phyloP scores from a whole-genome alignment of 2,888 invertebrate genomes.

The Calameuta pallipes region DNA sequence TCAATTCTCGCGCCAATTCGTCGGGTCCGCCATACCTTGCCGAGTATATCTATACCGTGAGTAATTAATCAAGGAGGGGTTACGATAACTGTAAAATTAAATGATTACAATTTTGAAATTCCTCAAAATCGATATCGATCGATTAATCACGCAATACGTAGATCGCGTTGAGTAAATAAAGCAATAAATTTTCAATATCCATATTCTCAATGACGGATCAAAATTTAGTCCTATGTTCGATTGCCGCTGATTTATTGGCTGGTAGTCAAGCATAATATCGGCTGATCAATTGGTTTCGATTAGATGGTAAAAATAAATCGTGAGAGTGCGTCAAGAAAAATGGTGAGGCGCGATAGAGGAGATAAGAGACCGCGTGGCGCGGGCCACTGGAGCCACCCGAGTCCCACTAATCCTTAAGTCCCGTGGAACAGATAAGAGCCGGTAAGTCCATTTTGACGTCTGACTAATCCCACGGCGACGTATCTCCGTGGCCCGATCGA shows the following conservation, averaged over 20 bases:
- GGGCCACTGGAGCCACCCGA: neutral
- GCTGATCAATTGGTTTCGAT: neutral
- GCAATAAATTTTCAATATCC: neutral
- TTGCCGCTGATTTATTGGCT: neutral
- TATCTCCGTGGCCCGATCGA: constrained; percentile 39
- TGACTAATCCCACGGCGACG: constrained; percentile 37
- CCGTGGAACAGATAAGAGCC: constrained; percentile 30
- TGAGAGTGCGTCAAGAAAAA: constrained; percentile 5
- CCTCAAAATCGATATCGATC: neutral
- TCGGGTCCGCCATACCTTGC: neutral
- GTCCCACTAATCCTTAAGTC: constrained; percentile 1
- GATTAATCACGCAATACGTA: neutral
- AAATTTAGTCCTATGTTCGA: neutral
- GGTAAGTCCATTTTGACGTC: constrained; percentile 39
- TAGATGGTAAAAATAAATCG: neutral
- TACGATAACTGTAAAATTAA: neutral
- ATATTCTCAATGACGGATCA: neutral
- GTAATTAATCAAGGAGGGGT: neutral
- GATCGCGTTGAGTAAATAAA: neutral
- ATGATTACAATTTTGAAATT: neutral
- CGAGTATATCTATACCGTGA: neutral
- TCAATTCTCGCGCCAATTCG: neutral
- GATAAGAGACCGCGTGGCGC: constrained; percentile 1
- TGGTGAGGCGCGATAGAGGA: neutral
- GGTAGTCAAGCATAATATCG: neutral